Percentiles rank a stretch among this genome's conserved stretches.
Evolutionary conservation across 30 jellyfish, hydroid and myxozoan species (phyloP).

Genomic region (Nemopilema nomurai): DNA sequence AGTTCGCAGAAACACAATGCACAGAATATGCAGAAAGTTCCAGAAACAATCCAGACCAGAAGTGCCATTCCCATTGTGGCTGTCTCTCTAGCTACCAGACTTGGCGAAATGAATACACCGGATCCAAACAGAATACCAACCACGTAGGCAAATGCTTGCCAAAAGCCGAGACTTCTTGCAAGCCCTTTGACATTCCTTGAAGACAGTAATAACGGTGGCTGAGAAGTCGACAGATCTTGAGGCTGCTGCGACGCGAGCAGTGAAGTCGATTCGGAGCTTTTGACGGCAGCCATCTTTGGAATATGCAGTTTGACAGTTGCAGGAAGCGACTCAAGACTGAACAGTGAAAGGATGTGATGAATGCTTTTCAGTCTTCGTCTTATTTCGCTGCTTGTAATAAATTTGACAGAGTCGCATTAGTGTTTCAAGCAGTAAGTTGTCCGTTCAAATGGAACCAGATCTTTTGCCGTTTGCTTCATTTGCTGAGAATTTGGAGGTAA

Average conservation of each 20-base stretch:
- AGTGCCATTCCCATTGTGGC: constrained; percentile 39
- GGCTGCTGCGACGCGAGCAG: background rate
- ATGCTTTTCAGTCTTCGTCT: too few relatives aligned
- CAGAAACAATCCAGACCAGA: constrained; percentile 55
- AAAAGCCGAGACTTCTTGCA: constrained; percentile 34
- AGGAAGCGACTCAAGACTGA: too few relatives aligned
- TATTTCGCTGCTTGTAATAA: too few relatives aligned
- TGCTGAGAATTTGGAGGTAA: too few relatives aligned
- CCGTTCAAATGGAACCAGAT: too few relatives aligned
- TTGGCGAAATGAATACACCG: constrained; percentile 69
- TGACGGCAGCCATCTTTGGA: background rate
- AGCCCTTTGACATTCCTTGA: constrained; percentile 11
- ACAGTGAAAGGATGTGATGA: too few relatives aligned
- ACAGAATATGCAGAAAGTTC: constrained; percentile 39
- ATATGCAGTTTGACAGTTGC: background rate
- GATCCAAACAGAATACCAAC: constrained; percentile 61
- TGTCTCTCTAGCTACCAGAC: constrained; percentile 38
- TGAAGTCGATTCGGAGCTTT: background rate
- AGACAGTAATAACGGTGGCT: too few relatives aligned
- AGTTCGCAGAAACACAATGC: constrained; percentile 71
- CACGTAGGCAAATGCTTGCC: constrained; percentile 54
- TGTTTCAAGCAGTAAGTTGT: too few relatives aligned
- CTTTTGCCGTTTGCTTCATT: too few relatives aligned
- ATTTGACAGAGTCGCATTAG: too few relatives aligned
- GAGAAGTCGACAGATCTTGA: background rate